Evolutionary conservation across 2,888 invertebrate species (phyloP), one percentile per base, ranked within the genome.

Genomic region (Sarcophaga caerulescens): DNA sequence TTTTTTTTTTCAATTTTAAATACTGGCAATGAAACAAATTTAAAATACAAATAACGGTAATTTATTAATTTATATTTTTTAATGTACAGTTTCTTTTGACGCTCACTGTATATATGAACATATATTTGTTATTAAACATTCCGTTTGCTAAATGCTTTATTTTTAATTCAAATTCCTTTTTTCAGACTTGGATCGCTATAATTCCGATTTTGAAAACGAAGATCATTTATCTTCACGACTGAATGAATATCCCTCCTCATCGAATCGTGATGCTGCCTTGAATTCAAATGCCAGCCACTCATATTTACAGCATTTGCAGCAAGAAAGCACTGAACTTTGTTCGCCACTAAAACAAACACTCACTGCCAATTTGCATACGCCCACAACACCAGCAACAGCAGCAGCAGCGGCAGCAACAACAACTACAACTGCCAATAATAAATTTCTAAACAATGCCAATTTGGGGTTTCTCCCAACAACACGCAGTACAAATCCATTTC

Each of bases 181-280:
- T 85, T 10, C 79, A 92, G 91, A 90, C 78, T 90, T 92, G 89
- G 96, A 96, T 89, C 95, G 96, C 84, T 96, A 96, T 90, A 95
- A 96, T 76, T 96, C 96, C 3, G 96, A 96, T 89, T 94, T 95
- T 69, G 96, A 96, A 83, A 96, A 96, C 59, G 95, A 95, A 89
- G 95, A 94, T 89, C 94, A 94, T 21, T 94, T 93, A 74, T 94
- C 90, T 84, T 90, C 91, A 14, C 88, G 90, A 25, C 89, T 91
- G 66, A 90, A 89, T 69, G 91, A 91, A 84, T 91, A 90, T 88
- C 94, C 94, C 68, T 94, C 88, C 90, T 93, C 90, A 47, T 74
- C 75, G 14, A 66, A 81, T 69, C 87, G 85, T 52, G 69, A 87
- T 70, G 66, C 77, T 62, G 23, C 82, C 21, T 59, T 66, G 17